phyloP scores from a whole-genome alignment of 1,140 invertebrate species.

The Battus philenor region DNA sequence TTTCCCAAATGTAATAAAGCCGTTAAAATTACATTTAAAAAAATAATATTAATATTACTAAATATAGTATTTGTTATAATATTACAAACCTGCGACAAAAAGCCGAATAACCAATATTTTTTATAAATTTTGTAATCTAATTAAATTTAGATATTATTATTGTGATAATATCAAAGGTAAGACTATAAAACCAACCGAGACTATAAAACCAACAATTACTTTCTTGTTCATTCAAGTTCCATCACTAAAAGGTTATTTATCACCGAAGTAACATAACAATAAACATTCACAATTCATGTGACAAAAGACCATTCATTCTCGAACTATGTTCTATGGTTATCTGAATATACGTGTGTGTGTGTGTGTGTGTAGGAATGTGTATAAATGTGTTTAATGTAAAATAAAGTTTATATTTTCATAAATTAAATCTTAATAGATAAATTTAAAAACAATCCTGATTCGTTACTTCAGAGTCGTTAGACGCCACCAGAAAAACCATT shows the following conservation, averaged over 20 bases:
- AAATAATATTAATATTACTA: no score
- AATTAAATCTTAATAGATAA: not conserved
- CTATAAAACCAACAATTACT: not conserved
- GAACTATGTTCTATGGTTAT: not conserved
- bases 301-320: no score
- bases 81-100: no score
- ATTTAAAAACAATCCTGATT: slow-evolving; percentile 2
- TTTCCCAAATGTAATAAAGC: no score
- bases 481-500: slow-evolving; percentile 5
- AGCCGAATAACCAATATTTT: no score
- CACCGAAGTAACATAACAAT: not conserved
- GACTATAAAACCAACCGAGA: not conserved
- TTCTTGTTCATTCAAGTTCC: not conserved
- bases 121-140: no score
- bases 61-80: no score
- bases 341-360: not conserved
- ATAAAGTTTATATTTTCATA: not conserved
- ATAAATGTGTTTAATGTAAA: not conserved
- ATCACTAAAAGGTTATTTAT: not conserved
- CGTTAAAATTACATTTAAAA: no score
- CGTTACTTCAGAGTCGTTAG: slow-evolving; percentile 1
- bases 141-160: no score
- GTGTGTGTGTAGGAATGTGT: not conserved
- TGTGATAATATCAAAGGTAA: no score
- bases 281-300: not conserved